Conservation (phyloP, 1,140 invertebrate genomes). For the Tetramorium alpestre region DNA sequence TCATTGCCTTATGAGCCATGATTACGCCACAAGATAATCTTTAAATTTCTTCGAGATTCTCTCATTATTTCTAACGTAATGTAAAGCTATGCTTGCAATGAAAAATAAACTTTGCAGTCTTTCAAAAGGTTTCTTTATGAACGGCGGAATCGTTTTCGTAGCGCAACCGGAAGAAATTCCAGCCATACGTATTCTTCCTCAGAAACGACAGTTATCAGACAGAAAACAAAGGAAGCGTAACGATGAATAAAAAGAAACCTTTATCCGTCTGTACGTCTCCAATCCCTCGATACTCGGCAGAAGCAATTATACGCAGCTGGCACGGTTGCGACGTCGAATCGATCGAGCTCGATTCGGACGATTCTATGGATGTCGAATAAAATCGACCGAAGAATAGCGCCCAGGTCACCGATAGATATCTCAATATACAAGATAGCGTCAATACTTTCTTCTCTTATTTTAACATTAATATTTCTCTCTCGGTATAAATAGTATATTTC, state of each 20-base stretch:
- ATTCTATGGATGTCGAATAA: slow-evolving; percentile 31
- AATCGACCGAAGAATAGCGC: slow-evolving; percentile 20
- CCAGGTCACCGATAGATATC: neutral
- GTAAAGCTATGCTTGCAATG: neutral
- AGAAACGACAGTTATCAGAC: slow-evolving; percentile 58
- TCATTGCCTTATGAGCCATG: neutral
- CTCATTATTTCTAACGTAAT: neutral
- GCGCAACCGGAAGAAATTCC: neutral
- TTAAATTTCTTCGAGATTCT: neutral
- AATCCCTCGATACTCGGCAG: slow-evolving; percentile 50
- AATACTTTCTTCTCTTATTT: slow-evolving; percentile 27
- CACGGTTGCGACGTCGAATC: slow-evolving; percentile 43
- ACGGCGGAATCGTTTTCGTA: slow-evolving; percentile 1
- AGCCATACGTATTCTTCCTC: slow-evolving; percentile 39
- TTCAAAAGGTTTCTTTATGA: slow-evolving; percentile 23
- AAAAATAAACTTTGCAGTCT: slow-evolving; percentile 20
- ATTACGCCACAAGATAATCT: neutral
- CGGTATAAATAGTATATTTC: neutral
- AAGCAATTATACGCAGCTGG: slow-evolving; percentile 61
- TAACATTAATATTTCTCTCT: neutral
- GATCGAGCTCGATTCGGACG: slow-evolving; percentile 38
- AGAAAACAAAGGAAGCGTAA: slow-evolving; percentile 52
- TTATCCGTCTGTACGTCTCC: slow-evolving; percentile 46
- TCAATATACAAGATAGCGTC: neutral
- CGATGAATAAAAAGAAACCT: slow-evolving; percentile 55